Evolutionary conservation across 1,140 invertebrate species (phyloP), one percentile per base, ranked within the genome.

Genomic region (Dendroctonus ponderosae): DNA sequence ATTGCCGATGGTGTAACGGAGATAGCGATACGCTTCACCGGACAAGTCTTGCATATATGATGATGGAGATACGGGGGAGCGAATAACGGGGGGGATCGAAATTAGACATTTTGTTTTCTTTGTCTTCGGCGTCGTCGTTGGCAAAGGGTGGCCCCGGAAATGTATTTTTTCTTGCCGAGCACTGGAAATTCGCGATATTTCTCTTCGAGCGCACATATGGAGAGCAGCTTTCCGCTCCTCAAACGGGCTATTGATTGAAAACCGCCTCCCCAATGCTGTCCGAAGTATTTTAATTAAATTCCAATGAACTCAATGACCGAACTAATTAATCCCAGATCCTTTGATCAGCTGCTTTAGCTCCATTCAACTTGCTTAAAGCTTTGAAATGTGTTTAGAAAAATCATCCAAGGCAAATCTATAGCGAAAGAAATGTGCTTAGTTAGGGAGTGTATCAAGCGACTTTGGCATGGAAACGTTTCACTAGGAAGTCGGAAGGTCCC

Each of bases 1-100:
- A 73, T 73, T 73, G 70, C 62, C 54, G 60, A 53, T 54, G 51
- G 72, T 64, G 62, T 64, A 64, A 64, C 14, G 53, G 52, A 54
- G 70, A 66, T 54, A 69, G 71, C 70, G 66, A 75, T 72, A 72
- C 58, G 57, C 42, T 60, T 41, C 56, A 57, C 62, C 60, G 68
- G 67, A 73, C 73, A 71, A 72, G 69, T 72, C 72, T 73, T 76
- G 75, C 75, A 75, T 76, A 75, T 75, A 76, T 76, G 75, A 76
- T 76, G 75, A 76, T 71, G 74, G 71, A 76, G 73, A 76, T 74
- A 76, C 75, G 74, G 71, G 72, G 71, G 50, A 52, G 15, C 8
- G 50, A 8, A 37, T n/a, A 37, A n/a, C 7, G 50, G 48, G 58
- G 60, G 49, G 58, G 48, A 52, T 14, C 8, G 41, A 62, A 62